A percentile compares a stretch with the other conserved stretches of the same genome.
These are phyloP conservation scores for Karalla daura DNA, from an alignment of 2,797 vertebrate genomes.

Conservation along the genomic window DNA sequence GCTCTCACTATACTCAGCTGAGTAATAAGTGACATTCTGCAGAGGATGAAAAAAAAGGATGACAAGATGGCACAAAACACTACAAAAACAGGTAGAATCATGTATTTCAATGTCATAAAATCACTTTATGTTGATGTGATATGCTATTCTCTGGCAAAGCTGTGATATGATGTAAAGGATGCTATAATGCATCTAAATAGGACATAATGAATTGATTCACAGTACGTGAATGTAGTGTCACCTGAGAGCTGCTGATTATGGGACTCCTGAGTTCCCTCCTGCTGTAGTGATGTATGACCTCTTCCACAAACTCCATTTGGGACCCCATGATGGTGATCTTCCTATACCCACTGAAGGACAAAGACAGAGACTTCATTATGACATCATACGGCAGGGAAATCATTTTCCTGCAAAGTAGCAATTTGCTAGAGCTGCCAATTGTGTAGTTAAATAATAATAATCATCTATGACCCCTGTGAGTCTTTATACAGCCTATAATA, in stretches of 20 bases:
- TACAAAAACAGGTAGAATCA: neutral
- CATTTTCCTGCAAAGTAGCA: neutral
- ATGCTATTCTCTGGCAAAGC: too few species aligned
- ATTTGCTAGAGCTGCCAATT: too few species aligned
- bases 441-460: too few species aligned
- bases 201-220: neutral
- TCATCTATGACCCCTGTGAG: too few species aligned
- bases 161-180: too few species aligned
- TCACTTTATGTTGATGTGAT: neutral
- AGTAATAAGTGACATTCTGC: slow-evolving; percentile 62
- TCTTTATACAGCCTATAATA: neutral
- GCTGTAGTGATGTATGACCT: slow-evolving; percentile 59
- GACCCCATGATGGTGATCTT: slow-evolving; percentile 82
- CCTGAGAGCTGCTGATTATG: neutral
- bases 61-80: too few species aligned
- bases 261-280: neutral
- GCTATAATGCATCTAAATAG: neutral
- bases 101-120: neutral
- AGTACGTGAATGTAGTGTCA: slow-evolving; percentile 12
- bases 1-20: neutral
- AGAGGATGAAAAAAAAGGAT: neutral
- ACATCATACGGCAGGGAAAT: neutral
- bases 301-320: slow-evolving; percentile 87
- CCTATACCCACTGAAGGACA: slow-evolving; percentile 86
- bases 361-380: neutral